Percentiles rank a stretch among this genome's conserved stretches.
These are phyloP conservation scores for Horisme vitalbata DNA, from an alignment of 2,888 invertebrate genomes.

Conservation along the genomic window DNA sequence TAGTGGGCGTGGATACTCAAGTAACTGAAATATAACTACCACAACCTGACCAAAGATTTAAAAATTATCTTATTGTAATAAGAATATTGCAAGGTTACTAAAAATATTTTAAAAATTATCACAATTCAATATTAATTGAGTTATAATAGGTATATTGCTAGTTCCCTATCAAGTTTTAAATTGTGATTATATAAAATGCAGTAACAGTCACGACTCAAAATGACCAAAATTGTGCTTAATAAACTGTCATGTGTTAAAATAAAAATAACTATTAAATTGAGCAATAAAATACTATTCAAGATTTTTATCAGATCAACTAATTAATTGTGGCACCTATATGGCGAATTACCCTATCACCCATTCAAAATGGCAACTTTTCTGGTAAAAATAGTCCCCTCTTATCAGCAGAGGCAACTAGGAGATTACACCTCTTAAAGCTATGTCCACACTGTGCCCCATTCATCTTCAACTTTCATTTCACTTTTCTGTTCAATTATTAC, in stretches of 20 bases:
- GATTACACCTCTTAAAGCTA: too few species aligned
- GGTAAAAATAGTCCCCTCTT: too few species aligned
- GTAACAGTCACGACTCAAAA: background rate
- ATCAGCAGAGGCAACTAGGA: too few species aligned
- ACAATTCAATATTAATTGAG: background rate
- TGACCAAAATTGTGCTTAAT: too few species aligned
- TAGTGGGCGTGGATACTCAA: too few species aligned
- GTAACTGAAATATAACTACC: too few species aligned
- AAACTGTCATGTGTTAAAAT: too few species aligned
- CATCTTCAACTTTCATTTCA: too few species aligned
- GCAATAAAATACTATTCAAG: conserved; percentile 6
- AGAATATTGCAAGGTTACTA: background rate
- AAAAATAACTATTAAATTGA: too few species aligned
- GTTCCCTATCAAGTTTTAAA: background rate
- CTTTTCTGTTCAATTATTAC: too few species aligned
- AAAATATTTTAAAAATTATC: background rate
- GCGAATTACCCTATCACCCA: conserved; percentile 14
- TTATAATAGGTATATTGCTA: background rate
- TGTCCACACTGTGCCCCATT: too few species aligned
- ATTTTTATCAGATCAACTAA: conserved; percentile 29
- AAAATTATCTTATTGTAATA: too few species aligned
- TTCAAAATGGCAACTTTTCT: background rate
- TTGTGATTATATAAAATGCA: conserved; percentile 6
- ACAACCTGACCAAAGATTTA: background rate
- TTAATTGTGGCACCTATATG: conserved; percentile 34